Percentiles rank a stretch among this genome's conserved stretches.
Conservation (phyloP, 2,888 invertebrate species). For the Sipunculus nudus region DNA sequence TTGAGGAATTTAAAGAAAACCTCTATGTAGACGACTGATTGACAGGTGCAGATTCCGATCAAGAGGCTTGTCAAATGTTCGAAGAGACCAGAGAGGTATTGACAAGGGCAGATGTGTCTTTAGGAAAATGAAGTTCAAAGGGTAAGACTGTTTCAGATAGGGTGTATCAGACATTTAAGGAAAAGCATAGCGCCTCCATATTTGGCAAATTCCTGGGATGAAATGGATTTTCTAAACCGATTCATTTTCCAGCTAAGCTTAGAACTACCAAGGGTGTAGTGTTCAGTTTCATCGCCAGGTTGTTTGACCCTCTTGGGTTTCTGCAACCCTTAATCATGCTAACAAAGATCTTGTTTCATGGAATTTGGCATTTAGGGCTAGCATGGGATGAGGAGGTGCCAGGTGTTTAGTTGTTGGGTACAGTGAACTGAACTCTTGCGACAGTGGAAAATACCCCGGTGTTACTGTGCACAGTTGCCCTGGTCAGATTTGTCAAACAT, state of each 20-base stretch:
- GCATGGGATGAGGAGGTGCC: conserved; percentile 41
- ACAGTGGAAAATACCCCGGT: neutral
- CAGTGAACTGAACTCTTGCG: neutral
- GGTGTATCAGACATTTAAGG: neutral
- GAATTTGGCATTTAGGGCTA: conserved; percentile 38
- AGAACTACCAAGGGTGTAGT: too few species aligned
- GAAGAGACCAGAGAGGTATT: conserved; percentile 22
- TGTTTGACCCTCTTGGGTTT: conserved; percentile 40
- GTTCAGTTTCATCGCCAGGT: conserved; percentile 30
- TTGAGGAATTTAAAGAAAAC: conserved; percentile 28
- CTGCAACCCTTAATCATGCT: conserved; percentile 28
- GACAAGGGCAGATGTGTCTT: conserved; percentile 27
- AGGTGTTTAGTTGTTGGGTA: conserved; percentile 5
- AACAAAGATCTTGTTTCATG: conserved; percentile 45
- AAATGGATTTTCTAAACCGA: too few species aligned
- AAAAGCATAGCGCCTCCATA: too few species aligned
- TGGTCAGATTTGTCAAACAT: neutral
- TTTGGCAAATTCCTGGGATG: too few species aligned
- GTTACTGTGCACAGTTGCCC: neutral
- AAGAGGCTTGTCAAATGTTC: conserved; percentile 20
- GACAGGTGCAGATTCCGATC: conserved; percentile 26
- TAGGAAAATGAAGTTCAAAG: conserved; percentile 41
- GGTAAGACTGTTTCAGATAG: conserved; percentile 2
- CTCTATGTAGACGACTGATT: conserved; percentile 44
- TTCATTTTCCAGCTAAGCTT: too few species aligned